phyloP scores from a whole-genome alignment of 2,113 vertebrate genomes.

The Dromaius novaehollandiae region DNA sequence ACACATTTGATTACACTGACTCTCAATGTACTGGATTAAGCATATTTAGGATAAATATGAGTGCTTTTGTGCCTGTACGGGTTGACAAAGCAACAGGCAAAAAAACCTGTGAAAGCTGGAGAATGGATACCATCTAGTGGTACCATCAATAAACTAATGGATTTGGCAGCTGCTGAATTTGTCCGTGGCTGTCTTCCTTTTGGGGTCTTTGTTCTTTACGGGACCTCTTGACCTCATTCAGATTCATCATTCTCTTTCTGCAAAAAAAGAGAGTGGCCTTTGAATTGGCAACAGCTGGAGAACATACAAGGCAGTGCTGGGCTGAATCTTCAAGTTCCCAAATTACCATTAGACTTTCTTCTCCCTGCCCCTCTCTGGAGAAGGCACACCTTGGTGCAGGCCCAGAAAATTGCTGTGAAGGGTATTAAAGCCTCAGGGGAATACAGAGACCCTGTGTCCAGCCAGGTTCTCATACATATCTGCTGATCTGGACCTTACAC shows the following conservation, averaged over 20 bases:
- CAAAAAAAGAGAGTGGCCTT: neutral
- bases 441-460: neutral
- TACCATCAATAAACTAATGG: neutral
- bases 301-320: accelerated
- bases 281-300: neutral
- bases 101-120: neutral
- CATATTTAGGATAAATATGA: neutral
- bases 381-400: neutral
- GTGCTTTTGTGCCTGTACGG: neutral
- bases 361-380: accelerated
- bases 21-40: neutral
- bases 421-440: neutral
- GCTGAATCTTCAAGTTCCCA: neutral
- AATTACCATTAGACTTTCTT: neutral
- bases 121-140: conserved; percentile 41
- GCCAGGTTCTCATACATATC: neutral
- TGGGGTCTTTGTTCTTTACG: neutral
- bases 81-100: neutral
- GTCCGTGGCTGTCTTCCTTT: neutral
- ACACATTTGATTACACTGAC: neutral
- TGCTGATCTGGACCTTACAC: neutral
- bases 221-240: neutral
- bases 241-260: neutral
- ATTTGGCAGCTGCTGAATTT: neutral
- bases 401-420: neutral